phyloP scores from a whole-genome alignment of 2,797 vertebrate genomes.

The Pipistrellus kuhlii region DNA sequence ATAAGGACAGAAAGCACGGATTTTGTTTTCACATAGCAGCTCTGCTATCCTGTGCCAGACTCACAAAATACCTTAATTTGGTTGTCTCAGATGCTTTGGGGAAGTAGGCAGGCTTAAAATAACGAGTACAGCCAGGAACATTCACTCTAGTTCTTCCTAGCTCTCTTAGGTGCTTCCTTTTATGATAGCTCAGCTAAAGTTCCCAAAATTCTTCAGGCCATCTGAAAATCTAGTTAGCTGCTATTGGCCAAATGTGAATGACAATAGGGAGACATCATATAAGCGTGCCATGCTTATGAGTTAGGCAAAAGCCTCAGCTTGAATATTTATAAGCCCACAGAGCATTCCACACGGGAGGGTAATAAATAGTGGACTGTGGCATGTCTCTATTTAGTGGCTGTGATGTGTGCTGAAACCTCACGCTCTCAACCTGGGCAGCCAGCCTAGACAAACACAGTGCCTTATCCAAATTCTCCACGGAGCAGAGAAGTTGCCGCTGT shows the following conservation, averaged over 20 bases:
- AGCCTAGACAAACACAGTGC: background rate
- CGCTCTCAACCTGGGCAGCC: background rate
- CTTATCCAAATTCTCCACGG: background rate
- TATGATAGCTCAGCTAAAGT: background rate
- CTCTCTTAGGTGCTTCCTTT: background rate
- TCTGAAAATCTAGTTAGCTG: background rate
- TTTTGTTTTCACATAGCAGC: background rate
- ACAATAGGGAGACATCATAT: background rate
- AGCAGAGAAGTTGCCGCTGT: background rate
- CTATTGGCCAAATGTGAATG: background rate
- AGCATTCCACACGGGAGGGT: background rate
- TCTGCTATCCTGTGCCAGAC: background rate
- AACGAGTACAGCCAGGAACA: background rate
- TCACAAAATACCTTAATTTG: background rate
- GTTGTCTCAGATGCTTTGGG: background rate
- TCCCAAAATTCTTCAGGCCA: background rate
- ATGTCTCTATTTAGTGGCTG: background rate
- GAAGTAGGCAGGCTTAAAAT: background rate
- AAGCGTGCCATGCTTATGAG: background rate
- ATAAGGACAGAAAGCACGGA: background rate
- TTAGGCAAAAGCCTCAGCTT: background rate
- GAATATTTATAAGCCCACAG: background rate
- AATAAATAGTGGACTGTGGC: background rate
- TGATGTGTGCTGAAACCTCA: background rate
- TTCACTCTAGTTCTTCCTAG: background rate